phyloP scores from a whole-genome alignment of 2,797 vertebrate genomes.

The Sandelia bainsii region DNA sequence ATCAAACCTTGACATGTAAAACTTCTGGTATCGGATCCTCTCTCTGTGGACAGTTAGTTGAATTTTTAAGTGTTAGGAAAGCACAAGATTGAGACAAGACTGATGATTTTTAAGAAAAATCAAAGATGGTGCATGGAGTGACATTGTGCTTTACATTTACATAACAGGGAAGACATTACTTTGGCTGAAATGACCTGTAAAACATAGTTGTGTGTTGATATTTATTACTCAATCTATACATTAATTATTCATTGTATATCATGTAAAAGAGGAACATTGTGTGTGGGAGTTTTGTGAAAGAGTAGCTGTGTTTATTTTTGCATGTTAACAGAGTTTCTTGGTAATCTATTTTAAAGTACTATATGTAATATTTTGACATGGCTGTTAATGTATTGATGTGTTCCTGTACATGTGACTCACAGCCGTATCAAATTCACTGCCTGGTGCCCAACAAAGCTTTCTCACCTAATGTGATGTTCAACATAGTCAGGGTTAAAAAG shows the following conservation, averaged over 20 bases:
- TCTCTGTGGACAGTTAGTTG: conserved; percentile 43
- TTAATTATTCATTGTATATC: conserved; percentile 79
- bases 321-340: conserved; percentile 73
- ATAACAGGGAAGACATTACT: conserved; percentile 43
- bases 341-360: conserved; percentile 77
- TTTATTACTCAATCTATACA: conserved; percentile 80
- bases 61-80: conserved; percentile 44
- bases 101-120: conserved; percentile 5
- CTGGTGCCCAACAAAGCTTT: conserved; percentile 49
- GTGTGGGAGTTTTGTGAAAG: conserved; percentile 76
- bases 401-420: conserved; percentile 75
- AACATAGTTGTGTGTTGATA: conserved; percentile 74
- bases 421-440: conserved; percentile 74
- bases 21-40: conserved; percentile 28
- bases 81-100: conserved; percentile 34
- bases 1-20: conserved; percentile 38
- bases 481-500: conserved; percentile 47
- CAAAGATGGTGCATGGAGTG: conserved; percentile 61
- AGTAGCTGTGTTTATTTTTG: conserved; percentile 77
- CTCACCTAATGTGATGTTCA: conserved; percentile 30
- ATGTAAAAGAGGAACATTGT: conserved; percentile 79
- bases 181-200: conserved; percentile 40
- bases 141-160: conserved; percentile 53
- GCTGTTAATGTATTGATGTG: conserved; percentile 73
- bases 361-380: conserved; percentile 77